Conservation (phyloP, 2,113 vertebrate species). For the Cyprinodon tularosa region DNA sequence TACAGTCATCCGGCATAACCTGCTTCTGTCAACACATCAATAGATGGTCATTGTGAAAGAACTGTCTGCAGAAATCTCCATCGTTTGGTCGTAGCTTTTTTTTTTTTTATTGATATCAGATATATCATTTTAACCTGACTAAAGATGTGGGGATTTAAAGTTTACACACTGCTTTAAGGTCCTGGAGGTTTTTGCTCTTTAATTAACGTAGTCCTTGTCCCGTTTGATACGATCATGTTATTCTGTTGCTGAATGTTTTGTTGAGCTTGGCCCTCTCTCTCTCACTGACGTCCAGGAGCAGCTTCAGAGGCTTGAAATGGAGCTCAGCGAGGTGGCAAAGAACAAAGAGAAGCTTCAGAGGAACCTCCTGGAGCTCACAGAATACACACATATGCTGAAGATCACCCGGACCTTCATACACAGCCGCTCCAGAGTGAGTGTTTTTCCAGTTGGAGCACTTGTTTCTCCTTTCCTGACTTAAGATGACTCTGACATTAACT, state of each 20-base stretch:
- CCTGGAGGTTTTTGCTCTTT: background rate
- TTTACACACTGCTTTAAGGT: background rate
- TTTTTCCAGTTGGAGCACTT: background rate
- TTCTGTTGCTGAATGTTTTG: background rate
- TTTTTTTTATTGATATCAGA: background rate
- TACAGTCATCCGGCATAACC: background rate
- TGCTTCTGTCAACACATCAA: background rate
- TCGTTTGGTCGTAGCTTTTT: too few species aligned
- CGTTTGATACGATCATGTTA: background rate
- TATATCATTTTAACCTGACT: background rate
- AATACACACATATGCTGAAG: slow-evolving; percentile 92
- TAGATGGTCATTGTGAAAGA: background rate
- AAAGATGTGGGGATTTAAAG: background rate
- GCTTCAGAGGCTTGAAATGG: slow-evolving; percentile 93
- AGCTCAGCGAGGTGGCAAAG: slow-evolving; percentile 91
- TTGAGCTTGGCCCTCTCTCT: background rate
- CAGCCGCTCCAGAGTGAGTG: slow-evolving; percentile 86
- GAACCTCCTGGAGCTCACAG: slow-evolving; percentile 92
- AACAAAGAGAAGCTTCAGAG: slow-evolving; percentile 94
- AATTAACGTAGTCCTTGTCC: background rate
- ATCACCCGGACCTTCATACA: slow-evolving; percentile 87
- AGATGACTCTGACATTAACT: slow-evolving; percentile 6
- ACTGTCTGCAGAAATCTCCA: too few species aligned
- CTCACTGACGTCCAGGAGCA: slow-evolving; percentile 84
- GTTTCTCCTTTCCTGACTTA: background rate